Conservation (phyloP, 30 jellyfish, hydroid and myxozoan genomes). For the Cassiopea andromeda region DNA sequence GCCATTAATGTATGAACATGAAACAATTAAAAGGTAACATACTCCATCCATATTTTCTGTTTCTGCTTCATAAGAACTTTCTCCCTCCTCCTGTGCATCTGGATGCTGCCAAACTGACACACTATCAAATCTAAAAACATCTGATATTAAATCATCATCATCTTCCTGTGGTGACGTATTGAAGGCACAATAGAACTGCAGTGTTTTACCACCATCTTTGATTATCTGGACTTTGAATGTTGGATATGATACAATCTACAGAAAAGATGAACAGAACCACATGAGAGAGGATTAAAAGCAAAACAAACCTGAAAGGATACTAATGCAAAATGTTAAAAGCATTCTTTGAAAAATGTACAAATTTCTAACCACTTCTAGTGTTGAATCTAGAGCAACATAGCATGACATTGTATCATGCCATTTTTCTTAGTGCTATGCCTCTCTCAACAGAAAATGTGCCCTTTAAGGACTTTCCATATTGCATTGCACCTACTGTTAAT, state of each 20-base stretch:
- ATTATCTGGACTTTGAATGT: slow-evolving; percentile 77
- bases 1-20: neutral
- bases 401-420: no score
- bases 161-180: slow-evolving; percentile 66
- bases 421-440: no score
- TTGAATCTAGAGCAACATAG: no score
- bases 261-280: neutral
- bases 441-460: no score
- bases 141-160: slow-evolving; percentile 68
- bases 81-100: slow-evolving; percentile 66
- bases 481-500: no score
- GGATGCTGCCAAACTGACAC: slow-evolving; percentile 69
- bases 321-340: no score
- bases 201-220: slow-evolving; percentile 84
- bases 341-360: no score
- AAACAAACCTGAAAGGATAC: neutral
- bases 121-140: slow-evolving; percentile 81
- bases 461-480: no score
- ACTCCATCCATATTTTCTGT: slow-evolving; percentile 97
- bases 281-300: neutral
- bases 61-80: slow-evolving; percentile 82
- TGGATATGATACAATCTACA: slow-evolving; percentile 91
- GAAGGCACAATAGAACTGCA: slow-evolving; percentile 72
- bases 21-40: neutral
- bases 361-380: no score